Base-by-base conservation (phyloP, 2,113 vertebrate species). In the Stictonetta naevosa region DNA sequence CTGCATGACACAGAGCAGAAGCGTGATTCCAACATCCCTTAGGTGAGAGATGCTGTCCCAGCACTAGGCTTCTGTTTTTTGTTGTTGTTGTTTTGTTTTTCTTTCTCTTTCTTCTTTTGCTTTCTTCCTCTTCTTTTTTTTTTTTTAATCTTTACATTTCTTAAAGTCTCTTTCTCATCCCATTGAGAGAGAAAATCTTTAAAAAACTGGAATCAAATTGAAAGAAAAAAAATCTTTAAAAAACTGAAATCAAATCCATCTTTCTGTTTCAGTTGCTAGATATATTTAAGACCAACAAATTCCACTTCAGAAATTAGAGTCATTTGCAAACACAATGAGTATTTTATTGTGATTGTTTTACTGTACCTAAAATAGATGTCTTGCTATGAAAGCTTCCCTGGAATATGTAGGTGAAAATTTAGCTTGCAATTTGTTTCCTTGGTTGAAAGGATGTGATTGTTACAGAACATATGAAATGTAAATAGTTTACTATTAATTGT, bases 1-100 rank as follows among this genome's bases (percentile, higher is more conserved):
- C 42, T 84, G 62, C n/a, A 23, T 63, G 19, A 66, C 42, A 36
- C 66, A 42, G n/a, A 67, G 86, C 67, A 50, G 50, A 53, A 77
- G 59, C 80, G 34, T 44, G 64, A 48, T 52, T 92, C 22, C 31
- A 74, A 0, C 55, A 31, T 0, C 0, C 48, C 42, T 56, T 56
- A 25, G 69, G 17, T 84, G 60, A 83, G 10, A 25, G 52, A 36
- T 94, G 42, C 29, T 72, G 22, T 63, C 26, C 46, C 55, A 28
- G 3, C 1, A 0, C 18, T 79, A 67, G 10, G 13, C 44, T 22
- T 20, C 10, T 48, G 11, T 36, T 63, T 33, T 28, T 67, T 38
- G 36, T 38, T 38, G 36, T 38, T 38, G 38, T 38, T 38, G 8
- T 38, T 13, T 9, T 22, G 8, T 1, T 2, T 5, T 2, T 7